Conservation (phyloP, 2,113 vertebrate species). For the Bubalus kerabau region DNA sequence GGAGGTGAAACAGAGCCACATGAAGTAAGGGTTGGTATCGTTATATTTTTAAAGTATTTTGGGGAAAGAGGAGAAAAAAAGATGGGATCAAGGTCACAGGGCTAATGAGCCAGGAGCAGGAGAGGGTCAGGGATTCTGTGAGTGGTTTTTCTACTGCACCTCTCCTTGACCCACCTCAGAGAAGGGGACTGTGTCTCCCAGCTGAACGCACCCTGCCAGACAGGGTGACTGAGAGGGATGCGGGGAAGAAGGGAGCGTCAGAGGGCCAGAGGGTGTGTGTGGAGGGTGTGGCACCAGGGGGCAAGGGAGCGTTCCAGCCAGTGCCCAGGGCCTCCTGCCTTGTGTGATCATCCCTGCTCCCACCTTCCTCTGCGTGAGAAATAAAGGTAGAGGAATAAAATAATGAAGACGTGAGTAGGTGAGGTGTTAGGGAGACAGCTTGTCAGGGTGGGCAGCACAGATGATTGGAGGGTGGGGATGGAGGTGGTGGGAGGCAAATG, state of each 20-base stretch:
- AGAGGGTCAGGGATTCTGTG: background rate
- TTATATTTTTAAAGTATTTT: background rate
- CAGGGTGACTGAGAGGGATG: background rate
- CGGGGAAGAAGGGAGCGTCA: too few relatives aligned
- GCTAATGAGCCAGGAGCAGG: background rate
- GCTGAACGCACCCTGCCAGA: background rate
- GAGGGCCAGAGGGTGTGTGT: background rate
- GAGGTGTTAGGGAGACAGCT: slow-evolving; percentile 54
- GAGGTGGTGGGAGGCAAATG: background rate
- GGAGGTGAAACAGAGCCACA: background rate
- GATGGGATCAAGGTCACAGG: background rate
- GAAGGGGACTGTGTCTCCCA: background rate
- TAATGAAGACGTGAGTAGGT: background rate
- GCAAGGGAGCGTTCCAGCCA: background rate
- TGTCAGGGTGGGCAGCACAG: slow-evolving; percentile 46
- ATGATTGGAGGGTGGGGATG: slow-evolving; percentile 25
- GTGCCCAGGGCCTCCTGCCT: background rate
- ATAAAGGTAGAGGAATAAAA: background rate
- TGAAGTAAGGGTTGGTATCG: background rate
- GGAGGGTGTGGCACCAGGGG: background rate
- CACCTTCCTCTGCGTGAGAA: background rate
- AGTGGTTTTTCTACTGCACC: background rate
- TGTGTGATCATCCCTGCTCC: background rate
- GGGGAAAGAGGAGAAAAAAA: too few relatives aligned
- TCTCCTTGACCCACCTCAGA: background rate